Percentiles rank a stretch among this genome's conserved stretches.
Conservation (phyloP, 2,113 vertebrate genomes). For the Athene cunicularia region DNA sequence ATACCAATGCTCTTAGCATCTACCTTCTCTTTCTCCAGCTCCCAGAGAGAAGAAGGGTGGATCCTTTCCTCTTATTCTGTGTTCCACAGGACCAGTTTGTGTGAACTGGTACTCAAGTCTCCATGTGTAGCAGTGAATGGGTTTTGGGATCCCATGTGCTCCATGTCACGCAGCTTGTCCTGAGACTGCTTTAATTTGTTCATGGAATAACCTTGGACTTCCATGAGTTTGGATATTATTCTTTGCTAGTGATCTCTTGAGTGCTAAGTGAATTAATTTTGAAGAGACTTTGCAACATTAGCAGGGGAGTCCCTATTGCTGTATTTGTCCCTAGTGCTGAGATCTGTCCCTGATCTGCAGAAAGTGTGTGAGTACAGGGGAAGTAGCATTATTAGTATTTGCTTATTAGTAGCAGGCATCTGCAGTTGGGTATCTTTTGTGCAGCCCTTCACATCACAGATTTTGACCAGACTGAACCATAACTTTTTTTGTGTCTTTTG, state of each 20-base stretch:
- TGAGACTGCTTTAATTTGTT: neutral
- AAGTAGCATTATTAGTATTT: neutral
- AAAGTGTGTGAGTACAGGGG: neutral
- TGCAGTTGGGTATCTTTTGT: neutral
- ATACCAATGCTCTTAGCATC: neutral
- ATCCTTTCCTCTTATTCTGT: neutral
- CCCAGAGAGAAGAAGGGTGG: neutral
- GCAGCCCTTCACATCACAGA: neutral
- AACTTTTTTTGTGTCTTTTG: neutral
- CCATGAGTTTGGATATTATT: neutral
- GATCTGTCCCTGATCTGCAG: neutral
- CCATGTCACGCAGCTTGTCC: neutral
- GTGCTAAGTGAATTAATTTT: neutral
- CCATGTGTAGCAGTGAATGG: neutral
- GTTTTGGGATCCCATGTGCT: accelerated
- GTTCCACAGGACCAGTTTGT: neutral
- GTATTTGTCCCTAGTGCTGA: neutral
- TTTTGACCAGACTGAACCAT: neutral
- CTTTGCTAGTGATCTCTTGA: neutral
- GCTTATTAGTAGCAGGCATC: neutral
- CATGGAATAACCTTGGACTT: neutral
- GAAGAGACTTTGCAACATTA: neutral
- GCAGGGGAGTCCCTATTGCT: neutral
- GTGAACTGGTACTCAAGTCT: neutral
- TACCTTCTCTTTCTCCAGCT: neutral